Evolutionary conservation across 2,888 invertebrate genomes (phyloP), one percentile per base, ranked within the genome.

Genomic region (Leucozona laternaria): DNA sequence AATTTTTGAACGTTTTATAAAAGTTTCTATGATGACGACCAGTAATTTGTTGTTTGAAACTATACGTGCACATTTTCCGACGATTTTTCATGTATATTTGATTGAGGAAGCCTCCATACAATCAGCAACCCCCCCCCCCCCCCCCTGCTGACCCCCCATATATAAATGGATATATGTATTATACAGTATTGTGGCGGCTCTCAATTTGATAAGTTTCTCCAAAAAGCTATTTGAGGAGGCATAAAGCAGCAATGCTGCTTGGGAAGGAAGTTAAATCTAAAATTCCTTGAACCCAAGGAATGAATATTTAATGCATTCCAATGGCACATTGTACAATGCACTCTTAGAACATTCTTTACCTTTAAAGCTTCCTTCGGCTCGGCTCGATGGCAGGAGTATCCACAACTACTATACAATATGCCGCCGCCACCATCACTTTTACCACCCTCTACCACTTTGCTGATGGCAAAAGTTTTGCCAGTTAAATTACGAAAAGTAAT

Each of bases 231-330:
- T 85, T 81, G 22, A 20, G 11, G n/a, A n/a, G n/a, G n/a, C n/a
- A n/a, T n/a, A 4, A n/a, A 22, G 55, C 66, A 68, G 68, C 71
- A 62, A 71, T 62, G 48, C n/a, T 28, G 31, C 55, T 48, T 58
- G 8, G 50, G 50, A 57, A n/a, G 45, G 45, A 53, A 73, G 73
- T 31, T 72, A 86, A 82, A 76, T 79, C 78, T 53, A 79, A 78
- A 86, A 86, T 82, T 86, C 86, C 82, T 82, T 79, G 70, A 86
- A 86, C 78, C 73, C 82, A 81, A 60, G 45, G 58, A 79, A 78
- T 86, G 82, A 86, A 86, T 86, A 79, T 82, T 86, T 86, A 82
- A 86, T 86, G 86, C 78, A 82, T 86, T 81, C 82, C 81, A 57
- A 70, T 77, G 85, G 84, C 73, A 81, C 86, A 82, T 75, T 82